Conservation (phyloP, 2,797 vertebrate species). For the Sylvilagus floridanus region DNA sequence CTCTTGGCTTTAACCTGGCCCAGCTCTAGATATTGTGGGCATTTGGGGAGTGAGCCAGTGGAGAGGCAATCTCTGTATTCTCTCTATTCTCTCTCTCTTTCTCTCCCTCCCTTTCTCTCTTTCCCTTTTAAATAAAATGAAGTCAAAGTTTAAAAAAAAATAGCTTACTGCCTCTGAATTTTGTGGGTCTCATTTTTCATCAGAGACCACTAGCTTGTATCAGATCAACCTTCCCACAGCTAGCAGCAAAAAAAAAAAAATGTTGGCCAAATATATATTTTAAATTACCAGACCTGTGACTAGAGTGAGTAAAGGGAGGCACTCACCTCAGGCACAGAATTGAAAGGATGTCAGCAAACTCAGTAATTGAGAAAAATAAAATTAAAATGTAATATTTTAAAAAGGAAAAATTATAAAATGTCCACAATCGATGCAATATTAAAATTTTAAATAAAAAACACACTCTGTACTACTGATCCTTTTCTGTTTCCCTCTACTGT, state of each 20-base stretch:
- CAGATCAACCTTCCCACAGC: neutral
- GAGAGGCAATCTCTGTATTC: no score
- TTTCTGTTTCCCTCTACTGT: neutral
- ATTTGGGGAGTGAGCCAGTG: no score
- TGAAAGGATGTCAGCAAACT: neutral
- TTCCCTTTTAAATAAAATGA: no score
- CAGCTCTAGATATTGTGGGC: no score
- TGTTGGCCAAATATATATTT: neutral
- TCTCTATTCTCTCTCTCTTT: no score
- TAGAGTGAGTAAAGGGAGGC: neutral
- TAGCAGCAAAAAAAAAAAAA: neutral
- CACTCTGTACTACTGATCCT: neutral
- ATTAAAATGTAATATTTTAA: neutral
- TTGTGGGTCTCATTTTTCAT: neutral
- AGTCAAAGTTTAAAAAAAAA: no score
- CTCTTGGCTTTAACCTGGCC: no score
- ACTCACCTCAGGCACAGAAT: neutral
- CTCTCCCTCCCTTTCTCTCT: no score
- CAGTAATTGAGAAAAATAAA: neutral
- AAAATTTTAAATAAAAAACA: constrained; percentile 36
- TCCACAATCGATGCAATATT: neutral
- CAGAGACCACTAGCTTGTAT: neutral
- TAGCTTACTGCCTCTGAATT: neutral
- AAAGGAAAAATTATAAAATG: neutral
- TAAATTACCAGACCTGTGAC: neutral